Percentiles rank a stretch among this genome's conserved stretches.
Conservation (phyloP, 2,888 invertebrate genomes). For the Phymatocera aterrima region DNA sequence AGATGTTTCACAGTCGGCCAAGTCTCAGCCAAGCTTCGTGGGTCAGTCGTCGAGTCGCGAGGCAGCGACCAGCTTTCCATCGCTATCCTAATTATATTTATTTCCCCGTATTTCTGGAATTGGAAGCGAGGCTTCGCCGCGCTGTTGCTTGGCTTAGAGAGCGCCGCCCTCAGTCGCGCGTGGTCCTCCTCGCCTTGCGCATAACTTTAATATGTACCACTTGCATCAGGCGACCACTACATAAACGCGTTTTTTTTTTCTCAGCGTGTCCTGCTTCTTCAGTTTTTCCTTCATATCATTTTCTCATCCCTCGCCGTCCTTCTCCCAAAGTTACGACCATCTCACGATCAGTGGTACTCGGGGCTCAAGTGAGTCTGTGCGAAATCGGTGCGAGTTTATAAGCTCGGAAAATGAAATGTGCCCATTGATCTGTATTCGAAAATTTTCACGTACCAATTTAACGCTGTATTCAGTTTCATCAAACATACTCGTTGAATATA, state of each 20-base stretch:
- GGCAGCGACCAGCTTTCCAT: conserved; percentile 49
- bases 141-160: conserved; percentile 54
- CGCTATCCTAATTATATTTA: conserved; percentile 71
- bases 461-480: background rate
- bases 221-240: background rate
- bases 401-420: background rate
- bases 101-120: conserved; percentile 74
- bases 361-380: conserved; percentile 24
- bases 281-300: background rate
- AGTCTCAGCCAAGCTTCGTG: conserved; percentile 14
- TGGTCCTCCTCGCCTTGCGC: conserved; percentile 62
- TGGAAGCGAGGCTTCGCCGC: conserved; percentile 63
- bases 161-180: conserved; percentile 67
- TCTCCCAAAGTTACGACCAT: background rate
- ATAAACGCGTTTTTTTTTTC: conserved; percentile 9
- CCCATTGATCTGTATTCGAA: conserved; percentile 14
- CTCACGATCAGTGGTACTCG: background rate
- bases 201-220: conserved; percentile 32
- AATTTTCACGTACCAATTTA: background rate
- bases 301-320: background rate
- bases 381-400: conserved; percentile 13
- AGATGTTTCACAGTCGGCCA: conserved; percentile 24
- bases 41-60: conserved; percentile 48
- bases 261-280: background rate
- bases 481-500: background rate